Percentiles rank a stretch among this genome's conserved stretches.
Conservation (phyloP, 2,888 invertebrate genomes). For the Tuberolachnus salignus region DNA sequence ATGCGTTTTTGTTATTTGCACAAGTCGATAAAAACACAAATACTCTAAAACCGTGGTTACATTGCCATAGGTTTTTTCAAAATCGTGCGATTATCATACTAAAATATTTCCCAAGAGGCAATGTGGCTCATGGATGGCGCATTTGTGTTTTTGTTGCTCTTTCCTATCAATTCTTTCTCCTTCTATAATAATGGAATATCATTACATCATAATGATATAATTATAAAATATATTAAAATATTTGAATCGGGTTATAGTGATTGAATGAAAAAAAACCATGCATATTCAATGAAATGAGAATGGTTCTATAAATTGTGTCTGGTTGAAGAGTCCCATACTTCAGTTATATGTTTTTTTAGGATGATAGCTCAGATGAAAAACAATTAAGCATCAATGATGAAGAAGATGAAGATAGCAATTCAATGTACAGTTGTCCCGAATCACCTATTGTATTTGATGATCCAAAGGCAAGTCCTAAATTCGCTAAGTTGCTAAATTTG, state of each 20-base stretch:
- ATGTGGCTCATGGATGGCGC: slow-evolving; percentile 59
- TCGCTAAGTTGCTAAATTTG: no score
- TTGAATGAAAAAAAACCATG: not conserved
- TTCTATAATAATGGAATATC: slow-evolving; percentile 18
- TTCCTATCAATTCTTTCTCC: slow-evolving; percentile 47
- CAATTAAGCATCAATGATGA: slow-evolving; percentile 29
- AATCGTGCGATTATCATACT: slow-evolving; percentile 21
- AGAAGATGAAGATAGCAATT: slow-evolving; percentile 41
- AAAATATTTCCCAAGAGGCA: slow-evolving; percentile 56
- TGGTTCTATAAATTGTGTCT: not conserved
- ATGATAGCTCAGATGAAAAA: slow-evolving; percentile 51
- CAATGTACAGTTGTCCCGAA: slow-evolving; percentile 50
- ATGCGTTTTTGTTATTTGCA: slow-evolving; percentile 56
- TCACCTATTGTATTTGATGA: slow-evolving; percentile 37
- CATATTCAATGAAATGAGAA: not conserved
- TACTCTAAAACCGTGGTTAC: slow-evolving; percentile 58
- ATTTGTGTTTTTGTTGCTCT: slow-evolving; percentile 59
- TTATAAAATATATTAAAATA: not conserved
- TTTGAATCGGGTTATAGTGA: slow-evolving; percentile 1
- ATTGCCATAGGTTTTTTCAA: slow-evolving; percentile 57
- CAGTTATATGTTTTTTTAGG: slow-evolving; percentile 50
- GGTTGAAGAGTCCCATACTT: slow-evolving; percentile 16
- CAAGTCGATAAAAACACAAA: slow-evolving; percentile 58
- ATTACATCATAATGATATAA: slow-evolving; percentile 9
- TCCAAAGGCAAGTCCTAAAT: slow-evolving; percentile 42